These are phyloP conservation scores for Bombus picipes DNA, from an alignment of 1,140 invertebrate genomes.

Conservation along the genomic window DNA sequence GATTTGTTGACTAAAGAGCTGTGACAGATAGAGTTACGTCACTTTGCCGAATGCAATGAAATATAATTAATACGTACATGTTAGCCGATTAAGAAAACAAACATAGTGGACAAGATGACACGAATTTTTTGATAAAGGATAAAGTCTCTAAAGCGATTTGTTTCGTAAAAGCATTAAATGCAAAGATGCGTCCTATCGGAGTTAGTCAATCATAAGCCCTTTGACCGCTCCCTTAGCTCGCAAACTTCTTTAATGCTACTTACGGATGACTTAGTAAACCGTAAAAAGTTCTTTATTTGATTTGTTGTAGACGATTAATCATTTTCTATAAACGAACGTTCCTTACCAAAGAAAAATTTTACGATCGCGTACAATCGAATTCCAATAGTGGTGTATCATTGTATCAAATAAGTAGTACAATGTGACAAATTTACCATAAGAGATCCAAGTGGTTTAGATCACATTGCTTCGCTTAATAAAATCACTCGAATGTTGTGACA, in stretches of 20 bases:
- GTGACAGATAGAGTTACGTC: conserved; percentile 30
- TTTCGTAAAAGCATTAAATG: conserved; percentile 29
- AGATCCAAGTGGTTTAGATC: not conserved
- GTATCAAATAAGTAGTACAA: not conserved
- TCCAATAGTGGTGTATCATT: not conserved
- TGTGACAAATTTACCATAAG: not conserved
- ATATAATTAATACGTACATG: not conserved
- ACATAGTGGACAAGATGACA: not conserved
- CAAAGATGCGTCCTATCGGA: conserved; percentile 63
- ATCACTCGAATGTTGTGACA: not conserved
- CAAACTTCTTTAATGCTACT: conserved; percentile 53
- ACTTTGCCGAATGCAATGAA: not conserved
- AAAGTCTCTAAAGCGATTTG: not conserved
- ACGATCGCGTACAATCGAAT: not conserved
- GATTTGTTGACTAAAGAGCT: not conserved
- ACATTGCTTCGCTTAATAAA: not conserved
- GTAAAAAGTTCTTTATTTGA: not conserved
- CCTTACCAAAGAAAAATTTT: not conserved
- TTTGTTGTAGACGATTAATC: not conserved
- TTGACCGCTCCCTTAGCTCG: conserved; percentile 72
- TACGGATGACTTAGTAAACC: not conserved
- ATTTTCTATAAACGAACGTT: not conserved
- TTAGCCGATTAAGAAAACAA: not conserved
- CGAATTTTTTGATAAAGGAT: conserved; percentile 8
- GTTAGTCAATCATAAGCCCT: conserved; percentile 75